Percentiles rank a stretch among this genome's conserved stretches.
Evolutionary conservation across 2,888 invertebrate genomes (phyloP).

Genomic region (Ennomos erosarius): DNA sequence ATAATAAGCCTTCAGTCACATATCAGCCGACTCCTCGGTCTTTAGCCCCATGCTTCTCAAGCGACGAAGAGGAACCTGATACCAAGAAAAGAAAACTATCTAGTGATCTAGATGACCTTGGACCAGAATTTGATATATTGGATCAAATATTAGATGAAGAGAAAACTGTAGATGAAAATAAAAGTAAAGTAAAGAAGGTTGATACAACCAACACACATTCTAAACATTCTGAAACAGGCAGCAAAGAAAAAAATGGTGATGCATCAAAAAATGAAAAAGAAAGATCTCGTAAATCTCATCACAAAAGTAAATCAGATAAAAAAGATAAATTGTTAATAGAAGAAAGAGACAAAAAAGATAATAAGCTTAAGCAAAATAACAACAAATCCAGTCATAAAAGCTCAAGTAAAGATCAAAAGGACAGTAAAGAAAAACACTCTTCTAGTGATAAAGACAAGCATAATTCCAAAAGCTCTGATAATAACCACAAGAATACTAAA

Average conservation of each 20-base stretch:
- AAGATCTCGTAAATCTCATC: constrained; percentile 36
- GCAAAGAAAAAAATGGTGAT: constrained; percentile 39
- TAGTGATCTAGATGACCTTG: constrained; percentile 76
- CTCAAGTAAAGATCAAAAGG: constrained; percentile 60
- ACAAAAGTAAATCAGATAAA: constrained; percentile 42
- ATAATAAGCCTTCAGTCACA: constrained; percentile 58
- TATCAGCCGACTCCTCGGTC: constrained; percentile 79
- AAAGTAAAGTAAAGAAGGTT: constrained; percentile 3
- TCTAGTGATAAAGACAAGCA: constrained; percentile 55
- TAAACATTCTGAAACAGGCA: constrained; percentile 43
- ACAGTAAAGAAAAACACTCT: constrained; percentile 55
- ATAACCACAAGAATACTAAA: constrained; percentile 45
- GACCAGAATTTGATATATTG: constrained; percentile 80
- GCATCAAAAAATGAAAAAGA: constrained; percentile 40
- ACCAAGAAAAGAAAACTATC: constrained; percentile 70
- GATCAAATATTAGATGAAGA: constrained; percentile 82
- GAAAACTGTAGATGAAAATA: constrained; percentile 47
- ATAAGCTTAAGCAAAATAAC: constrained; percentile 15
- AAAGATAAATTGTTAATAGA: constrained; percentile 33
- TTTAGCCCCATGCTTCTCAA: constrained; percentile 78
- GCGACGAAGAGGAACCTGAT: constrained; percentile 80
- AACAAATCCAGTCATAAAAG: constrained; percentile 66
- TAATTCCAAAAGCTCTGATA: constrained; percentile 33
- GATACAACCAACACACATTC: background rate
- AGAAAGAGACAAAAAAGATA: constrained; percentile 22